phyloP scores from a whole-genome alignment of 1,140 invertebrate genomes.

The Chironomus tepperi region DNA sequence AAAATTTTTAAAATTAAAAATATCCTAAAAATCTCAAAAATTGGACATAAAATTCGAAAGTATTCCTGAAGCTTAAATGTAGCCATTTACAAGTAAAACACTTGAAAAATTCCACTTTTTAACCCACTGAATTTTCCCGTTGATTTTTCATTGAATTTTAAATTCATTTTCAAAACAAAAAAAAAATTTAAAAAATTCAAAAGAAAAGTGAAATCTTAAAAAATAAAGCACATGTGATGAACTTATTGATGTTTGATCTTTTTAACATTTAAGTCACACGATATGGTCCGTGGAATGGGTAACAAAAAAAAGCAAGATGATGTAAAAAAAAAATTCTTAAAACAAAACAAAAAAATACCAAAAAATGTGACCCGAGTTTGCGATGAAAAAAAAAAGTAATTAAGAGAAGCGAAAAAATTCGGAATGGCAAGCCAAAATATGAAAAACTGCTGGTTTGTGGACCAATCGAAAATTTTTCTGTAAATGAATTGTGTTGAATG shows the following conservation, averaged over 20 bases:
- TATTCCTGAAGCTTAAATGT: not conserved
- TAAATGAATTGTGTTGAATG: not conserved
- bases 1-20: not conserved
- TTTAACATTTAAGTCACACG: not conserved
- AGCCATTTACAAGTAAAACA: not conserved
- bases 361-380: constrained; percentile 12
- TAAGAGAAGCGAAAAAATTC: not conserved
- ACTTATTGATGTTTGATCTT: constrained; percentile 6
- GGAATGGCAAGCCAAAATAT: constrained; percentile 11
- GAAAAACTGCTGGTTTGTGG: constrained; percentile 18
- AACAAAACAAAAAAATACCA: not conserved
- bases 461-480: constrained; percentile 9
- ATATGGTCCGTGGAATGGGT: constrained; percentile 19
- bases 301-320: not conserved
- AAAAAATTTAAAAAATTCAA: not conserved
- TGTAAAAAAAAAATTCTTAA: not conserved
- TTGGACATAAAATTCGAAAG: not conserved
- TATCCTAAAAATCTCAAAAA: not conserved
- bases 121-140: not conserved
- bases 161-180: not conserved
- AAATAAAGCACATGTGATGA: constrained; percentile 19
- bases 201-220: not conserved
- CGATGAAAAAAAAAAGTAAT: not conserved
- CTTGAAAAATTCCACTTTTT: not conserved
- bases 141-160: not conserved